Evolutionary conservation across 2,797 vertebrate genomes (phyloP).

Genomic region (Bothrops alternatus): DNA sequence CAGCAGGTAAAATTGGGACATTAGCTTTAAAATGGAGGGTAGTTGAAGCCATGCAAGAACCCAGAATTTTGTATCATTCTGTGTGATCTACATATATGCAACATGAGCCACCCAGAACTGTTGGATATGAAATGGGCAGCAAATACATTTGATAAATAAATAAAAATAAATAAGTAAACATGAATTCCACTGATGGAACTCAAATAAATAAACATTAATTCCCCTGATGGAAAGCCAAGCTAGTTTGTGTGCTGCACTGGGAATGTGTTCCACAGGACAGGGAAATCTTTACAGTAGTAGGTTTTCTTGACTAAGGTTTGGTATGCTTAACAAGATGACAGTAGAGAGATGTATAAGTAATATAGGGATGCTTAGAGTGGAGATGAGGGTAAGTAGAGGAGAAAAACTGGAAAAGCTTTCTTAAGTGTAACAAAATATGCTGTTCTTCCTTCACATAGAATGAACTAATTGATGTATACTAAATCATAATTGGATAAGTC

Average conservation of each 20-base stretch:
- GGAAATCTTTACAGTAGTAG: neutral
- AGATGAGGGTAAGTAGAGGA: neutral
- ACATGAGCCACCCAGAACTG: no score
- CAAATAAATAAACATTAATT: no score
- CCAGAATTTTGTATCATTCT: no score
- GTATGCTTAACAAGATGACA: neutral
- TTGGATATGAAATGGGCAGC: no score
- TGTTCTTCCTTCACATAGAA: neutral
- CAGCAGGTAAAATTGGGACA: no score
- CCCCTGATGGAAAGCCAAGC: neutral
- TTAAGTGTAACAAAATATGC: neutral
- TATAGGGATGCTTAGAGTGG: neutral
- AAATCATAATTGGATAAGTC: neutral
- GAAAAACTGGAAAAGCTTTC: neutral
- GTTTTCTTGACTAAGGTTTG: neutral
- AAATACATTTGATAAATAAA: no score
- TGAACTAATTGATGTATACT: neutral
- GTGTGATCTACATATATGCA: no score
- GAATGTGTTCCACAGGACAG: neutral
- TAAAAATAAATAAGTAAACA: no score
- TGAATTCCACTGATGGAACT: neutral
- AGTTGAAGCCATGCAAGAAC: no score
- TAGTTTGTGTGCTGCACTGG: neutral
- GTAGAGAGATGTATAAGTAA: neutral
- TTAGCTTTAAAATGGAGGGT: no score